phyloP scores from a whole-genome alignment of 1,140 invertebrate genomes.

The Goniozus legneri region DNA sequence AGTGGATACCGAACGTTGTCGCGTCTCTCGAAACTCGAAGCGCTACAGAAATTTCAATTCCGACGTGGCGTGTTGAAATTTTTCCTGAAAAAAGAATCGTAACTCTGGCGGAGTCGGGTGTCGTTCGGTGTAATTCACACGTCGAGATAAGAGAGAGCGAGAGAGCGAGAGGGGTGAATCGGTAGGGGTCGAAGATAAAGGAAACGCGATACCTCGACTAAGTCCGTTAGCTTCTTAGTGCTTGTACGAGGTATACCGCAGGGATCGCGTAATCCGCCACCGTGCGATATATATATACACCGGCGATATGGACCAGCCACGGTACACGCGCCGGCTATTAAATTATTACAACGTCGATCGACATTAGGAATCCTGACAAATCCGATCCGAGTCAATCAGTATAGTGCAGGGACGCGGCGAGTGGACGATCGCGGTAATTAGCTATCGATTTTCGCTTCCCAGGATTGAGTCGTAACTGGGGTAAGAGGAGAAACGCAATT shows the following conservation, averaged over 20 bases:
- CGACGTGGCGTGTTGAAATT: too few species aligned
- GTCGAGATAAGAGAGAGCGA: too few species aligned
- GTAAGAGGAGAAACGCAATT: too few species aligned
- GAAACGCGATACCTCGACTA: constrained; percentile 47
- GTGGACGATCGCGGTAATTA: too few species aligned
- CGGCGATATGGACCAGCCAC: constrained; percentile 41
- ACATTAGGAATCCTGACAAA: constrained; percentile 53
- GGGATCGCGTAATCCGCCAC: constrained; percentile 41
- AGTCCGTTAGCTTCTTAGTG: constrained; percentile 53
- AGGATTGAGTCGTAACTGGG: too few species aligned
- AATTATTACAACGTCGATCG: constrained; percentile 51
- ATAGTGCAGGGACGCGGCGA: too few species aligned
- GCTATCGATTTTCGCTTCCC: too few species aligned
- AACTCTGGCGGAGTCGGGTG: too few species aligned
- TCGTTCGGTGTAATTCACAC: too few species aligned
- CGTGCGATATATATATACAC: constrained; percentile 38
- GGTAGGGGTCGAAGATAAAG: constrained; percentile 17
- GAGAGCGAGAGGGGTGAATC: constrained; percentile 21
- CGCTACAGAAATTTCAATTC: too few species aligned
- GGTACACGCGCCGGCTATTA: too few species aligned
- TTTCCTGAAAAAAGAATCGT: too few species aligned
- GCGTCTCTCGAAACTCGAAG: constrained; percentile 2
- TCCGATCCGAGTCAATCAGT: constrained; percentile 42
- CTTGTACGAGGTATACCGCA: constrained; percentile 40
- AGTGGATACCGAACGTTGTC: background rate